Evolutionary conservation across 1,140 invertebrate genomes (phyloP).

Genomic region (Drosophila melanica): DNA sequence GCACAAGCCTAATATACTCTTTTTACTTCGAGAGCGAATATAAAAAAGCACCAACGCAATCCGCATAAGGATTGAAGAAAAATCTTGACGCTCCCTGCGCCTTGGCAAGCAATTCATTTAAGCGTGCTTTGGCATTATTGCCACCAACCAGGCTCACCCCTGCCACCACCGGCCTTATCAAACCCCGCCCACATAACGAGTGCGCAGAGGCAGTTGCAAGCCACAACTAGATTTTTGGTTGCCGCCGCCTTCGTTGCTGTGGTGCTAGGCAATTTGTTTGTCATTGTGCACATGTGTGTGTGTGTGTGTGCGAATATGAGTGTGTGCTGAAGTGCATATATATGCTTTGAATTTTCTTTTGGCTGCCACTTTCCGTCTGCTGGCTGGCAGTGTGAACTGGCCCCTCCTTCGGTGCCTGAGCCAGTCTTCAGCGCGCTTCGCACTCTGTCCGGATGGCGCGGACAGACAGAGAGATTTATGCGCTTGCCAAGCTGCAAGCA

Average conservation of each 20-base stretch:
- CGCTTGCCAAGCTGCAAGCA: slow-evolving; percentile 76
- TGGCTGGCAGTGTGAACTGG: background rate
- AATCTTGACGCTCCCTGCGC: slow-evolving; percentile 34
- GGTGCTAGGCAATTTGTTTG: slow-evolving; percentile 76
- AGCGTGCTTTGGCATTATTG: slow-evolving; percentile 46
- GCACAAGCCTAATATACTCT: slow-evolving; percentile 1
- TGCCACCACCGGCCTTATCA: slow-evolving; percentile 5
- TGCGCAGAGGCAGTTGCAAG: slow-evolving; percentile 39
- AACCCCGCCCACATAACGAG: slow-evolving; percentile 15
- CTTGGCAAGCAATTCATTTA: slow-evolving; percentile 66
- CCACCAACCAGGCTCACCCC: slow-evolving; percentile 10
- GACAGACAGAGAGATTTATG: slow-evolving; percentile 65
- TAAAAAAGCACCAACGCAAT: background rate
- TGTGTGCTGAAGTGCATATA: background rate
- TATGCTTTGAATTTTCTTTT: slow-evolving; percentile 58
- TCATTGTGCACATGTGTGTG: slow-evolving; percentile 46
- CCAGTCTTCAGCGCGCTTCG: slow-evolving; percentile 60
- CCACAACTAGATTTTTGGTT: slow-evolving; percentile 79
- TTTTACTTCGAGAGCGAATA: slow-evolving; percentile 34
- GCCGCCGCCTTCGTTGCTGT: slow-evolving; percentile 40
- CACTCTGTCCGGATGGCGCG: slow-evolving; percentile 10
- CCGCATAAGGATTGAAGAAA: background rate
- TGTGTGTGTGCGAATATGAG: slow-evolving; percentile 4
- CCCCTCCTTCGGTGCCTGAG: slow-evolving; percentile 17
- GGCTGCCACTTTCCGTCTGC: slow-evolving; percentile 55